Evolutionary conservation across 2,888 invertebrate genomes (phyloP), one percentile per base, ranked within the genome.

Genomic region (Xiphydria camelus): DNA sequence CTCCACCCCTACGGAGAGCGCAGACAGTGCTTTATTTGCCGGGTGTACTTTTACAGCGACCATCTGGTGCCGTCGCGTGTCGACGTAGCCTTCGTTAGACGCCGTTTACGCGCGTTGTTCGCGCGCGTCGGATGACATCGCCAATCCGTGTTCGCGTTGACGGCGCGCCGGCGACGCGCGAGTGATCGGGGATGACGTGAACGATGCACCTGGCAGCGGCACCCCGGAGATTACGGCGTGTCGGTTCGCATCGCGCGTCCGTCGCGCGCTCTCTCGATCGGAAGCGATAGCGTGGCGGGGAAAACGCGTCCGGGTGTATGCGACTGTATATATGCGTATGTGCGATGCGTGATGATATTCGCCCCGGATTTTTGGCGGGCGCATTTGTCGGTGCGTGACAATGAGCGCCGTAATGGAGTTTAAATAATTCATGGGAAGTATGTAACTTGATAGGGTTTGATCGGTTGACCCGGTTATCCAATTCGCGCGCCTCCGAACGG

Each of bases 191-290:
- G 29, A 34, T 36, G 36, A 42, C 35, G 42, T 36, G 15, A 42
- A 22, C 20, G 25, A 12, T 26, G 42, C 42, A 42, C 42, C 42
- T 42, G 42, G 36, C 32, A 41, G 23, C 42, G 42, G 35, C 9
- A 42, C 42, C 33, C 18, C 6, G 21, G 42, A 42, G 34, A 36
- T 42, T 42, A 42, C 26, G 19, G 36, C 18, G 21, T 36, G 42
- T 42, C 42, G 36, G 29, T 36, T 42, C 29, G 36, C 17, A 34
- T 42, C 36, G 36, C 29, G 12, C 36, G 9, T 3, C 19, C 19
- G 29, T 31, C 25, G 25, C 3, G 33, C 12, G 23, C 23, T 23
- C 23, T 6, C 23, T n/a, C 23, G 23, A 23, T 23, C 23, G n/a
- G n/a, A 23, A n/a, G 6, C 23, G 7, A n/a, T n/a, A 23, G 7